Evolutionary conservation across 2,888 invertebrate genomes (phyloP), one percentile per base, ranked within the genome.

Genomic region (Epistrophe eligans): DNA sequence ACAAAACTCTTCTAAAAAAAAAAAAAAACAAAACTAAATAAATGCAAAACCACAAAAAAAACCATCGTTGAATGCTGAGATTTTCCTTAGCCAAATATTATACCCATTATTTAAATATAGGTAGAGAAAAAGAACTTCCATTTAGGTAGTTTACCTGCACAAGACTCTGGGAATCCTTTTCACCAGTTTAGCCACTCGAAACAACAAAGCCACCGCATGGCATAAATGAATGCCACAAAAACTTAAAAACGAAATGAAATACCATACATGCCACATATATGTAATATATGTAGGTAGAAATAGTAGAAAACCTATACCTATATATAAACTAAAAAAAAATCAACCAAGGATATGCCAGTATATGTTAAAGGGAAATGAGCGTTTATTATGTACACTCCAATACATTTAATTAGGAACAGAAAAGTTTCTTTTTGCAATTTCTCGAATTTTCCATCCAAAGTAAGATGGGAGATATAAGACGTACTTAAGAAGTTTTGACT

Each of bases 161-260:
- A 77, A 60, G 58, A 81, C 77, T 77, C 60, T 76, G 55, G n/a
- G 58, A 83, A 87, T 82, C 76, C 76, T 58, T 79, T 82, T 83
- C 85, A 79, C 74, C 77, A 82, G 64, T 72, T 79, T 64, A 48
- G 50, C 83, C 62, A 82, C 76, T 85, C 73, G 67, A 83, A 79
- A 83, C 87, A 87, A 83, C 87, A 87, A 87, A 87, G 87, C 79
- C 58, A 83, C 87, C 83, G 87, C 83, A 87, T 58, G 70, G 85
- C 77, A 87, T 83, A 87, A 79, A 83, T 83, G 85, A 79, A 76
- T 76, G 79, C 87, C 83, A 83, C 83, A 87, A 52, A 71, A 83
- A 87, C 83, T 83, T 76, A 79, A 83, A 79, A 83, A 79, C 79
- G 82, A 83, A 87, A 87, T 83, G 83, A 87, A 87, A 87, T 87